Percentiles rank a stretch among this genome's conserved stretches.
phyloP scores from a whole-genome alignment of 1,140 invertebrate species.

The Caerostris extrusa region DNA sequence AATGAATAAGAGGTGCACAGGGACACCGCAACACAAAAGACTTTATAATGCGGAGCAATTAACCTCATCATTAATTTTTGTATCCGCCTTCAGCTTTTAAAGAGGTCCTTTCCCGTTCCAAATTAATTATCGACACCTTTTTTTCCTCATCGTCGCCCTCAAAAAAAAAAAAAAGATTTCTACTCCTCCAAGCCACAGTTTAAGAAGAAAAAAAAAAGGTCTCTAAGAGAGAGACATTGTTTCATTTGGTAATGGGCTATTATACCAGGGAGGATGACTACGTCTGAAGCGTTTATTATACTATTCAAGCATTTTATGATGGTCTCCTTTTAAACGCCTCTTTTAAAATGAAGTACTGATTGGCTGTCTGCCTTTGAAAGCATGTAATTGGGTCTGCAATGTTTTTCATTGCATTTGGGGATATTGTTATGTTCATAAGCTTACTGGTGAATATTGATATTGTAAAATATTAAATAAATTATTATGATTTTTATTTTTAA shows the following conservation, averaged over 20 bases:
- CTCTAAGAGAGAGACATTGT: background rate
- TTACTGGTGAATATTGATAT: too few relatives aligned
- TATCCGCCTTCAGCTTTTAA: background rate
- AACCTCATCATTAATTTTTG: conserved; percentile 29
- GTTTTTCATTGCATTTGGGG: background rate
- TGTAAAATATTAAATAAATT: too few relatives aligned
- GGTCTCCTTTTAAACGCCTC: background rate
- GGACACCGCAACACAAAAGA: conserved; percentile 1
- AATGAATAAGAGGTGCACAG: background rate
- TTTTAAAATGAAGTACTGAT: background rate
- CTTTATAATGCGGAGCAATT: conserved; percentile 24
- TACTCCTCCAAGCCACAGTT: background rate
- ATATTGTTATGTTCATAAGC: background rate
- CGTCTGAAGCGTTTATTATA: conserved; percentile 1
- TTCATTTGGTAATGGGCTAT: background rate
- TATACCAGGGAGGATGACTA: background rate
- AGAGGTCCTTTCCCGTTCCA: background rate
- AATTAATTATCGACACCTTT: conserved; percentile 40
- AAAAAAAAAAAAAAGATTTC: background rate
- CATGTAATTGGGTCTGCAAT: too few relatives aligned
- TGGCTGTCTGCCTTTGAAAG: too few relatives aligned
- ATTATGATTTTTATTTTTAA: too few relatives aligned
- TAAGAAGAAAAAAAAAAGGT: background rate
- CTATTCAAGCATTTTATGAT: background rate
- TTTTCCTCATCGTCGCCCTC: background rate